Conservation (phyloP, 2,888 invertebrate genomes). For the Eilema sororculum region DNA sequence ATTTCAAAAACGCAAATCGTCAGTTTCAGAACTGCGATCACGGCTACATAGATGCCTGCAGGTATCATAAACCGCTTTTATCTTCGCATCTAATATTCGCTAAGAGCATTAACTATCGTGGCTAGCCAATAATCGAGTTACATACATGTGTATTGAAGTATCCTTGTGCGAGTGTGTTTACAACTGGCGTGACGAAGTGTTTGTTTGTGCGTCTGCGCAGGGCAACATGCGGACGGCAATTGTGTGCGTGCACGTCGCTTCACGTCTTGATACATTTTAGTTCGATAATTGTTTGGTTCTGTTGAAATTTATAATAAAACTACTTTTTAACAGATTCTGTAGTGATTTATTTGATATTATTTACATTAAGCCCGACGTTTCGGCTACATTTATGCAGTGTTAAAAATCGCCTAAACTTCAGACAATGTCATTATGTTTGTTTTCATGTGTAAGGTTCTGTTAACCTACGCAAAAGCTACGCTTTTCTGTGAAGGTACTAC, state of each 20-base stretch:
- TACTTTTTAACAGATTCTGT: too few species aligned
- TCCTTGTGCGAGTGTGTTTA: constrained; percentile 49
- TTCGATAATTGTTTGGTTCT: background rate
- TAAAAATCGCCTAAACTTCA: too few species aligned
- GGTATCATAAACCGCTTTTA: background rate
- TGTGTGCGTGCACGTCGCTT: constrained; percentile 34
- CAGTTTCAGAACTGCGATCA: background rate
- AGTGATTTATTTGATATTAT: too few species aligned
- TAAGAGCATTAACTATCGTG: background rate
- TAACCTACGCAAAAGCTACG: background rate
- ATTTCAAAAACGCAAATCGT: background rate
- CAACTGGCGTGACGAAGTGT: constrained; percentile 39
- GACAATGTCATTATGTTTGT: too few species aligned
- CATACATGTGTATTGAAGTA: constrained; percentile 28
- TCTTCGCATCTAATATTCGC: constrained; percentile 5
- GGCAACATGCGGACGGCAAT: constrained; percentile 37
- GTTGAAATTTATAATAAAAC: too few species aligned
- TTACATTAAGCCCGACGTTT: too few species aligned
- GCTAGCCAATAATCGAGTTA: constrained; percentile 1
- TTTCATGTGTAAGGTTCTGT: background rate
- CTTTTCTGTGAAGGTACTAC: background rate
- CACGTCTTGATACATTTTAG: constrained; percentile 19
- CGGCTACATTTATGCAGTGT: too few species aligned
- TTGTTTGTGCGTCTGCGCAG: constrained; percentile 47
- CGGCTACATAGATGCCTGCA: background rate